Evolutionary conservation across 2,888 invertebrate genomes (phyloP), one percentile per base, ranked within the genome.

Genomic region (Pyrrhia umbra): DNA sequence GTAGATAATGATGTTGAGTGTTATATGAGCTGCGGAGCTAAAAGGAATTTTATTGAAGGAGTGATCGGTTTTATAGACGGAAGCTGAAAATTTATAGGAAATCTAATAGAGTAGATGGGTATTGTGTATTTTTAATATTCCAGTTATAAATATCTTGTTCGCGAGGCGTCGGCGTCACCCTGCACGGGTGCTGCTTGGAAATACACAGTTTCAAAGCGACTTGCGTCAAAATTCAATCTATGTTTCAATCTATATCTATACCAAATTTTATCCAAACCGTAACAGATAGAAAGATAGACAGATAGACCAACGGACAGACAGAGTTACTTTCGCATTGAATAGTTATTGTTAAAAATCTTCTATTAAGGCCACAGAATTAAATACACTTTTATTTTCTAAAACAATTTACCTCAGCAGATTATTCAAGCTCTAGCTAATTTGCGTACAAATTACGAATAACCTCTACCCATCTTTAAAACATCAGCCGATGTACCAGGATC

Each of bases 1-100:
- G 63, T 66, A 55, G 66, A 73, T 79, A 79, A 79, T 77, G 64
- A 70, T 74, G 70, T 52, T 60, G 73, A 66, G 69, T 67, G 75
- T 52, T 70, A 70, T 60, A 75, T 65, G 71, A 75, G 73, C 73
- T 56, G 47, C 37, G 43, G n/a, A 63, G 68, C 71, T 75, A 75
- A 70, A 60, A 75, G 71, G 71, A 60, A 49, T 75, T 75, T 72
- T 68, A 72, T 72, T 68, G 42, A 18, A 27, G 34, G 25, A 72
- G 43, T 45, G 43, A 67, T 60, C 43, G 68, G 18, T 34, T 60
- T 59, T 66, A 39, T 47, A 27, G n/a, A n/a, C 10, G 47, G 51
- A 30, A 39, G 50, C 45, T 21, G 42, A 40, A 46, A 49, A 40
- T 27, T 25, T 0, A 49, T 37, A 8, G 25, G 8, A 37, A 60